Base-by-base conservation (phyloP, 30 jellyfish, hydroid and myxozoan genomes). In the Pseudorhiza aurosa region DNA sequence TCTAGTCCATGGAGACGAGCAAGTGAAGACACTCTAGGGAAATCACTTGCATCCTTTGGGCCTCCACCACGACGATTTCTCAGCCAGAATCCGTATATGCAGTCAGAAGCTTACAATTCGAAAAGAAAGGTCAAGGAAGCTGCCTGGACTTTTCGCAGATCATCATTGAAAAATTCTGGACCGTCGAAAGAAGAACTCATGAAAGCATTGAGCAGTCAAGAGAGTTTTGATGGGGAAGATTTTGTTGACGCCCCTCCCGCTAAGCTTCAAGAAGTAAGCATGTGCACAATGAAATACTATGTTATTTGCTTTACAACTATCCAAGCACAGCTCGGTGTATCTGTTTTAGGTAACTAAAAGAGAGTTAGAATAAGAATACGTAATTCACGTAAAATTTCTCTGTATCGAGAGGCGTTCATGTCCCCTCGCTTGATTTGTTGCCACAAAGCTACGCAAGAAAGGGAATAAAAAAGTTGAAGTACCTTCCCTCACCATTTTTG, bases 21-120 rank as follows among this genome's bases (percentile, higher is more conserved):
- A 45, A 37, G 68, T 36, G 50, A 36, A 1, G 63, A 36, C 77
- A 6, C 4, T 17, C 22, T 68, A 6, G 53, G 68, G 5, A 47
- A 19, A 24, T 21, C 50, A 12, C 31, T 49, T 21, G 26, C 36
- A 3, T 10, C 68, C 4, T 22, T 44, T 53, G 12, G 67, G 22
- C 45, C 82, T 40, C 49, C 50, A 15, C 82, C 68, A 39, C 30
- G 50, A 55, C 21, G 89, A 26, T 59, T 77, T 47, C 70, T 77
- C 4, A 77, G 89, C 50, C 89, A 77, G 9, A 62, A 60, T 64
- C 89, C 89, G 1, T 77, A 59, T 53, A 60, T 62, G 89, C 89
- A 62, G 31, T 11, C 43, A 32, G 56, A 44, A 28, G 46, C 17
- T 1, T 77, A 77, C 27, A 64, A 60, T 18, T 30, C 35, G 58